Evolutionary conservation across 2,888 invertebrate genomes (phyloP).

Genomic region (Hirudinaria manillensis): DNA sequence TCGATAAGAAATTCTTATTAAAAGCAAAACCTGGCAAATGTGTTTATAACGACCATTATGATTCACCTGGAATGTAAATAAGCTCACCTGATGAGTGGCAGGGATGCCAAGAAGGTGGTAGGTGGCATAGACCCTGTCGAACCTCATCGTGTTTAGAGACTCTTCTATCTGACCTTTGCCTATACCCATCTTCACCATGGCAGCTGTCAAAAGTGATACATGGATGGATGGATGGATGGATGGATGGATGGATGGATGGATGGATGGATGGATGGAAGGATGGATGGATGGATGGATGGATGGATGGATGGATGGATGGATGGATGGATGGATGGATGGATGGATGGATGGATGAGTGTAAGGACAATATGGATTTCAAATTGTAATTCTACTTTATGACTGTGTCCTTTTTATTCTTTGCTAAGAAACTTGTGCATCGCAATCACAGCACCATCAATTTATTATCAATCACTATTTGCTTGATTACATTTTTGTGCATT

Average conservation of each 20-base stretch:
- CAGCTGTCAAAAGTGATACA: constrained; percentile 58
- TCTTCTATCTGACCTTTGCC: constrained; percentile 91
- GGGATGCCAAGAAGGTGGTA: constrained; percentile 73
- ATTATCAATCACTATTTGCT: background rate
- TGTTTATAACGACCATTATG: constrained; percentile 2
- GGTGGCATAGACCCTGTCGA: constrained; percentile 97
- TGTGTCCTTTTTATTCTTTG: background rate
- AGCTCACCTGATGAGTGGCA: constrained; percentile 32
- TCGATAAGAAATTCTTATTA: too few relatives aligned
- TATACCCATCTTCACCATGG: constrained; percentile 91
- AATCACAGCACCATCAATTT: background rate
- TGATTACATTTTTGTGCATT: too few relatives aligned
- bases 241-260: too few relatives aligned
- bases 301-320: too few relatives aligned
- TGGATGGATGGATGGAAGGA: too few relatives aligned
- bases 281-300: too few relatives aligned
- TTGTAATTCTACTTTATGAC: background rate
- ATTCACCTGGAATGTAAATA: background rate
- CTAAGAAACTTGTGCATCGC: background rate
- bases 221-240: too few relatives aligned
- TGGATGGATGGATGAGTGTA: too few relatives aligned
- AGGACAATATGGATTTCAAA: too few relatives aligned
- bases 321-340: too few relatives aligned
- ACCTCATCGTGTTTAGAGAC: constrained; percentile 89
- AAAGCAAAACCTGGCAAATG: background rate